Percentiles rank a stretch among this genome's conserved stretches.
These are phyloP conservation scores for Eristalis intricaria DNA, from an alignment of 2,888 invertebrate genomes.

Conservation along the genomic window DNA sequence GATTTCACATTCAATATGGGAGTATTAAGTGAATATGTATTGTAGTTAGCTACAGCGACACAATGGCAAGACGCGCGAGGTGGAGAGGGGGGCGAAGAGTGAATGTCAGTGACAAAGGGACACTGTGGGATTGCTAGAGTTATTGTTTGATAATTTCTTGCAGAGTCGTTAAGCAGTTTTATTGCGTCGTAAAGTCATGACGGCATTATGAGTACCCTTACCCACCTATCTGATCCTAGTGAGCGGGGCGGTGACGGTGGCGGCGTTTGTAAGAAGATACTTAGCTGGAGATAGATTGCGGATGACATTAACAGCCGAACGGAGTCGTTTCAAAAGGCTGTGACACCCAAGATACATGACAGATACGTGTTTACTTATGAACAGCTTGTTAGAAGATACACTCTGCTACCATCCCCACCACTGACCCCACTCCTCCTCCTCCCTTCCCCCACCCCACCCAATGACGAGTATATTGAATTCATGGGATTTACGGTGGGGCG, in stretches of 20 bases:
- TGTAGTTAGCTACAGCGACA: background rate
- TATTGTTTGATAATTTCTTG: constrained; percentile 71
- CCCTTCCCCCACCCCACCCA: background rate
- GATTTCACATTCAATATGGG: constrained; percentile 63
- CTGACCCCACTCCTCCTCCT: background rate
- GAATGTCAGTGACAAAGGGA: constrained; percentile 26
- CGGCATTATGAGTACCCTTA: constrained; percentile 48
- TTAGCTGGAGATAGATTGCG: constrained; percentile 57
- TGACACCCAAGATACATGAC: constrained; percentile 49
- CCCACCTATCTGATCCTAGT: background rate
- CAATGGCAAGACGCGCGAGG: background rate
- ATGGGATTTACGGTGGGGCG: background rate
- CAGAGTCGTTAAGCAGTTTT: constrained; percentile 67
- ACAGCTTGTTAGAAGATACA: constrained; percentile 25
- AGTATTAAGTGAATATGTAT: constrained; percentile 50
- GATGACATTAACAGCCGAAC: constrained; percentile 58
- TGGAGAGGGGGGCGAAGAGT: too few relatives aligned
- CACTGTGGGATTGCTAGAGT: constrained; percentile 53
- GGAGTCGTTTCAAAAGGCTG: constrained; percentile 54
- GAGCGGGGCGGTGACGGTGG: background rate
- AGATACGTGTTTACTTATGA: constrained; percentile 45
- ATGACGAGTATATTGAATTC: background rate
- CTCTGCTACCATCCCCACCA: background rate
- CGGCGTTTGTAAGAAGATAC: constrained; percentile 39
- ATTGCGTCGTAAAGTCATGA: constrained; percentile 60